Conservation (phyloP, 2,888 invertebrate genomes). For the Rotaria sp. region DNA sequence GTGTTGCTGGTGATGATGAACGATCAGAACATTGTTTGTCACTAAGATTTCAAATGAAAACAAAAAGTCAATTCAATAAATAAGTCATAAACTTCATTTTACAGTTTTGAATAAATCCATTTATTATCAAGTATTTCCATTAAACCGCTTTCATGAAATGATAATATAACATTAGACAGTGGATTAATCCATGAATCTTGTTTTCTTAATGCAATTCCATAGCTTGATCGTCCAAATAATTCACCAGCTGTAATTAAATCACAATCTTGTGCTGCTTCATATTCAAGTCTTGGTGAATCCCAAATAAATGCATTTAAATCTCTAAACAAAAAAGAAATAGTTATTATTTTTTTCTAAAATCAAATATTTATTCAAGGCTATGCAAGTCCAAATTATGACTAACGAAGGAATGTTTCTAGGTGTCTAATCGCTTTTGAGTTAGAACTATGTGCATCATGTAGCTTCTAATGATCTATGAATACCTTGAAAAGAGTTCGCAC, state of each 20-base stretch:
- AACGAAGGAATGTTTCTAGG: too few species aligned
- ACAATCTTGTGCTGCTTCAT: slow-evolving; percentile 89
- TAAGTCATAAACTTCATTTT: too few species aligned
- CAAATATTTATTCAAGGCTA: too few species aligned
- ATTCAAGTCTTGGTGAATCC: slow-evolving; percentile 97
- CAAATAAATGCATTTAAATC: slow-evolving; percentile 96
- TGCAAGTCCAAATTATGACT: too few species aligned
- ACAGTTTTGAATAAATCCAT: slow-evolving; percentile 66
- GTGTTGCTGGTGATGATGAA: slow-evolving; percentile 89
- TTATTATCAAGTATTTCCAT: slow-evolving; percentile 92
- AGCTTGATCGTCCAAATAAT: slow-evolving; percentile 88
- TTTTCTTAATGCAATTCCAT: slow-evolving; percentile 84
- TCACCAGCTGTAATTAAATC: slow-evolving; percentile 94
- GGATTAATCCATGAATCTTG: slow-evolving; percentile 91
- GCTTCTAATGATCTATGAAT: too few species aligned
- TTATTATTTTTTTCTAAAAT: background rate
- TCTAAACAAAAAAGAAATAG: slow-evolving; percentile 57
- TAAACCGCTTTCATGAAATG: slow-evolving; percentile 88
- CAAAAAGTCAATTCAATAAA: background rate
- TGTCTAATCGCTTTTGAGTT: too few species aligned
- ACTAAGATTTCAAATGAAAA: slow-evolving; percentile 45
- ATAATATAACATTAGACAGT: slow-evolving; percentile 83
- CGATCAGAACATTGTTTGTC: slow-evolving; percentile 46
- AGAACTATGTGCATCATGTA: too few species aligned
- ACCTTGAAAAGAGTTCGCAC: too few species aligned